A percentile compares a stretch with the other conserved stretches of the same genome.
These are phyloP conservation scores for Cheilosia soror DNA, from an alignment of 2,888 invertebrate species.

Conservation along the genomic window DNA sequence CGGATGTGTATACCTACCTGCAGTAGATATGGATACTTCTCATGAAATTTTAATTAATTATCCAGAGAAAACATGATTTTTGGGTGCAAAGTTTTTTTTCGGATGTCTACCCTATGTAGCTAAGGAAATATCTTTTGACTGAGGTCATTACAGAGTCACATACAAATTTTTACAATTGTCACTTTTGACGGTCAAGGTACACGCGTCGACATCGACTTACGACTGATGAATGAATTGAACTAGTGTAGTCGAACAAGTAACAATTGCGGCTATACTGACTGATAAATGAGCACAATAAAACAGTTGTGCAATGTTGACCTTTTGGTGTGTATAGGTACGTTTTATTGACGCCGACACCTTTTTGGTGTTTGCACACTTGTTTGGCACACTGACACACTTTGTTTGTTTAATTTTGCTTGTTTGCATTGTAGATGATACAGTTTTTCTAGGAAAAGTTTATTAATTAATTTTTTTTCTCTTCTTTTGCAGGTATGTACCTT, in stretches of 20 bases:
- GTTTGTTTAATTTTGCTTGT: not conserved
- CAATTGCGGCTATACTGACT: not conserved
- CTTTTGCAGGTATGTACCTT: conserved; percentile 54
- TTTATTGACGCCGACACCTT: conserved; percentile 2
- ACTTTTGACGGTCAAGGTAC: conserved; percentile 43
- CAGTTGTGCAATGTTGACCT: conserved; percentile 54
- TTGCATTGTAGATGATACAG: not conserved
- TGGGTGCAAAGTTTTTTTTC: not conserved
- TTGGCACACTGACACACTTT: conserved; percentile 25
- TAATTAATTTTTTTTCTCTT: conserved; percentile 6
- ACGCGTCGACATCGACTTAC: not conserved
- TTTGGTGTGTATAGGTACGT: not conserved
- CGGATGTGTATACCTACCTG: not conserved
- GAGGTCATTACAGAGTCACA: conserved; percentile 33
- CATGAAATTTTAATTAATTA: conserved; percentile 41
- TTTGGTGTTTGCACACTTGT: conserved; percentile 26
- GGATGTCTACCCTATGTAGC: no score
- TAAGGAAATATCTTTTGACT: conserved; percentile 2
- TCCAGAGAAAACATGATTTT: conserved; percentile 28
- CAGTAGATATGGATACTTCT: conserved; percentile 14
- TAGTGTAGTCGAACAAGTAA: not conserved
- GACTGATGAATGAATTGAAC: conserved; percentile 21
- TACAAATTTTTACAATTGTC: not conserved
- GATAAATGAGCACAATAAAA: conserved; percentile 30
- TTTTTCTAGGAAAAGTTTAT: not conserved